Evolutionary conservation across 2,888 invertebrate genomes (phyloP).

Genomic region (Drosophila recens): DNA sequence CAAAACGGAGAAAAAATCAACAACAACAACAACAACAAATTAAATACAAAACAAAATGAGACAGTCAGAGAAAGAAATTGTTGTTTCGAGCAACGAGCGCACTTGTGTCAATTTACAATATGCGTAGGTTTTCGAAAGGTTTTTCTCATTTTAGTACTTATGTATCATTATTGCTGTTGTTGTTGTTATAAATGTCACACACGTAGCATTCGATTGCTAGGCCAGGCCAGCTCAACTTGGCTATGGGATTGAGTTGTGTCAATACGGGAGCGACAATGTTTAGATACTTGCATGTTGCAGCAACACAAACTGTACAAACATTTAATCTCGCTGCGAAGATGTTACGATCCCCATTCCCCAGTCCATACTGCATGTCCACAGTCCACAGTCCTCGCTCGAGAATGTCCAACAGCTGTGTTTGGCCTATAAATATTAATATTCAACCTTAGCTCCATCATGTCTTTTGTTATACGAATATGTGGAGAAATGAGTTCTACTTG

Average conservation of each 20-base stretch:
- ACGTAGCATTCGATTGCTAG: conserved; percentile 58
- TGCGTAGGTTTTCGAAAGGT: conserved; percentile 72
- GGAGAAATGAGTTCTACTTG: conserved; percentile 59
- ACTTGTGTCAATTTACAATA: conserved; percentile 78
- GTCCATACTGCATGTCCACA: conserved; percentile 4
- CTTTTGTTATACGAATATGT: conserved; percentile 7
- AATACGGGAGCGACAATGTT: conserved; percentile 67
- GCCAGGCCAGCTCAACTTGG: conserved; percentile 28
- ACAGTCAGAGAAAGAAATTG: conserved; percentile 41
- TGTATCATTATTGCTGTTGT: conserved; percentile 9
- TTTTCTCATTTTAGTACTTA: conserved; percentile 46
- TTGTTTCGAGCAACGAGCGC: conserved; percentile 41
- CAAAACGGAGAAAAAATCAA: conserved; percentile 45
- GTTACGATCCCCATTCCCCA: conserved; percentile 50
- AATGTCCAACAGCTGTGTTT: conserved; percentile 63
- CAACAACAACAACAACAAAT: conserved; percentile 8
- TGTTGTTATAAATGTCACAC: conserved; percentile 70
- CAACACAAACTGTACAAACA: conserved; percentile 78
- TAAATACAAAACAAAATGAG: conserved; percentile 33
- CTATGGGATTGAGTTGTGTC: conserved; percentile 64
- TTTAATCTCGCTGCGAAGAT: conserved; percentile 77
- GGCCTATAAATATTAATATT: conserved; percentile 58
- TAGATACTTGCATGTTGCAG: conserved; percentile 69
- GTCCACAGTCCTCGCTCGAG: conserved; percentile 38
- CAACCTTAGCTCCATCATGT: conserved; percentile 9